phyloP scores from a whole-genome alignment of 2,888 invertebrate genomes.

The Germaria angustata region DNA sequence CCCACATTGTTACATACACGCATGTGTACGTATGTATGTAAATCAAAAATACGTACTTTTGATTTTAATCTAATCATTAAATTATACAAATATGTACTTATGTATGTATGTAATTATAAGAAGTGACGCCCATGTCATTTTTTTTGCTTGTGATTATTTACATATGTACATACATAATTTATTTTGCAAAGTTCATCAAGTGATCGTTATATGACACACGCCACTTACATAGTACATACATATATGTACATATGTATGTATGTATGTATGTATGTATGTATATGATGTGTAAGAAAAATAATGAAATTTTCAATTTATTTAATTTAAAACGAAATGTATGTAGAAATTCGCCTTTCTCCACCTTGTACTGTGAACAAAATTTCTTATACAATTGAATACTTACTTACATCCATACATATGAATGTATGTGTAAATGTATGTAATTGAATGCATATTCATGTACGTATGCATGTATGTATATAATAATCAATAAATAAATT shows the following conservation, averaged over 20 bases:
- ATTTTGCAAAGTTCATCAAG: neutral
- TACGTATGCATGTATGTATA: neutral
- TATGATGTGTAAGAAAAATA: neutral
- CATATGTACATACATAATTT: too few relatives aligned
- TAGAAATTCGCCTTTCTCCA: slow-evolving; percentile 60
- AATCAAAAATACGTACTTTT: too few relatives aligned
- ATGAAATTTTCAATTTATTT: neutral
- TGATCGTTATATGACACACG: neutral
- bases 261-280: neutral
- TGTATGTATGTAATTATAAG: neutral
- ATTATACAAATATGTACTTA: neutral
- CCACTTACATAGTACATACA: neutral
- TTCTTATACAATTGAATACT: neutral
- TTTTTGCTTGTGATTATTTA: neutral
- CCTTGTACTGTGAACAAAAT: slow-evolving; percentile 43
- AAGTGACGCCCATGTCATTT: slow-evolving; percentile 22
- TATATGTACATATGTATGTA: neutral
- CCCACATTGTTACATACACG: neutral
- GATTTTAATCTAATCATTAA: neutral
- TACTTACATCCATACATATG: neutral
- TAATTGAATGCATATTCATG: slow-evolving; percentile 7
- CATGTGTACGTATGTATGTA: neutral
- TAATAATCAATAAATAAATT: neutral
- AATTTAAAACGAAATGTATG: slow-evolving; percentile 22
- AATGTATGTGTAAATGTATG: too few relatives aligned